Evolutionary conservation across 2,888 invertebrate genomes (phyloP).

Genomic region (Octodonta nipae): DNA sequence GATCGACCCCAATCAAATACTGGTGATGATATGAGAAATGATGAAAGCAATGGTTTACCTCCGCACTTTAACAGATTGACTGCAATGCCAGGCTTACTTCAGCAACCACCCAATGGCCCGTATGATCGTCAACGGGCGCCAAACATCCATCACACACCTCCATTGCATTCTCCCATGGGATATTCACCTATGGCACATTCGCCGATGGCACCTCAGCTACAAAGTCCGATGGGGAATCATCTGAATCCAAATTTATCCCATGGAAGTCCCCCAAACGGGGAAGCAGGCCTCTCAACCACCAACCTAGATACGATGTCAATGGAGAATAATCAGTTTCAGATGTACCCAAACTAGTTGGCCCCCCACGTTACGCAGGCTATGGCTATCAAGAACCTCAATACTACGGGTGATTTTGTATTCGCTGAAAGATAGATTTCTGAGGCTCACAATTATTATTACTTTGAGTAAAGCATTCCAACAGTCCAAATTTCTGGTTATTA

Average conservation of each 20-base stretch:
- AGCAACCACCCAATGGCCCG: constrained; percentile 33
- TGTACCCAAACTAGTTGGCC: constrained; percentile 75
- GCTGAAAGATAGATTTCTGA: no score
- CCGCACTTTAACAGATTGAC: constrained; percentile 43
- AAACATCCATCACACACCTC: constrained; percentile 45
- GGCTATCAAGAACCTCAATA: constrained; percentile 59
- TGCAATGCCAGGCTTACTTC: constrained; percentile 38
- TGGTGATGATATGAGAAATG: constrained; percentile 28
- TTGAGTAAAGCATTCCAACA: no score
- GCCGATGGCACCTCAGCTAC: constrained; percentile 15
- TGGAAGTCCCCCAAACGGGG: constrained; percentile 88
- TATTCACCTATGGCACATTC: no score
- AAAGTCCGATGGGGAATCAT: no score
- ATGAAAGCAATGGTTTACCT: constrained; percentile 22
- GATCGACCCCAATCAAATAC: constrained; percentile 27
- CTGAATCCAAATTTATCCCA: no score
- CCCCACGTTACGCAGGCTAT: constrained; percentile 66
- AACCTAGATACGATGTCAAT: constrained; percentile 54
- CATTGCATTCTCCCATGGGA: constrained; percentile 29
- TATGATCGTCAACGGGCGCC: constrained; percentile 44
- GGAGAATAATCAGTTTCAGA: constrained; percentile 39
- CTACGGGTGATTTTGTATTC: constrained; percentile 59
- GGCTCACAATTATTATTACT: no score
- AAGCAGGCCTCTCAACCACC: constrained; percentile 86
- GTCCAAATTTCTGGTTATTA: no score